Conservation (phyloP, 2,888 invertebrate species). For the Orchesella flavescens region DNA sequence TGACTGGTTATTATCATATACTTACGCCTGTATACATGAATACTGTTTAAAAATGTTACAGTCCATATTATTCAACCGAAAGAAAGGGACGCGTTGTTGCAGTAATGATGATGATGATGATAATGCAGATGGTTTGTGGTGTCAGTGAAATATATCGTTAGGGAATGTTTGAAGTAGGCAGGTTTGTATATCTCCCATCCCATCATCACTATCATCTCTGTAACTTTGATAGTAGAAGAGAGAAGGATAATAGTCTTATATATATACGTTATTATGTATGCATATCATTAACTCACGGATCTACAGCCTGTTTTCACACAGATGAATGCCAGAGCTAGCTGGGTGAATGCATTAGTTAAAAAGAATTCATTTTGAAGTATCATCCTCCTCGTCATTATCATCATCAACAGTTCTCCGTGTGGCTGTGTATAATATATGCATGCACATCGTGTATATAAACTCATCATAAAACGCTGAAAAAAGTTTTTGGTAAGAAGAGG, state of each 20-base stretch:
- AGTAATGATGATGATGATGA: background rate
- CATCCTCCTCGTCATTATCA: conserved; percentile 50
- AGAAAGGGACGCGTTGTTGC: conserved; percentile 8
- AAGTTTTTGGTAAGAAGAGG: background rate
- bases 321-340: conserved; percentile 25
- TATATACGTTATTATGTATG: conserved; percentile 63
- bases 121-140: background rate
- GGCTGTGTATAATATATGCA: conserved; percentile 17
- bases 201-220: background rate
- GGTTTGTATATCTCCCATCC: conserved; percentile 1
- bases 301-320: conserved; percentile 34
- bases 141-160: conserved; percentile 16
- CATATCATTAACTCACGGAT: conserved; percentile 61
- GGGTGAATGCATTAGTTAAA: conserved; percentile 40
- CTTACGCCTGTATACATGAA: too few species aligned
- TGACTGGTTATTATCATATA: background rate
- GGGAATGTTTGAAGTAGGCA: conserved; percentile 12
- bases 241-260: conserved; percentile 39
- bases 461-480: background rate
- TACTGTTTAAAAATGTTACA: background rate
- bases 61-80: background rate
- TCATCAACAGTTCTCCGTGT: conserved; percentile 27
- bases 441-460: conserved; percentile 7
- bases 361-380: conserved; percentile 62
- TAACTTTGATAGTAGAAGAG: conserved; percentile 14